Conservation (phyloP, 2,888 invertebrate genomes). For the Spodoptera picta region DNA sequence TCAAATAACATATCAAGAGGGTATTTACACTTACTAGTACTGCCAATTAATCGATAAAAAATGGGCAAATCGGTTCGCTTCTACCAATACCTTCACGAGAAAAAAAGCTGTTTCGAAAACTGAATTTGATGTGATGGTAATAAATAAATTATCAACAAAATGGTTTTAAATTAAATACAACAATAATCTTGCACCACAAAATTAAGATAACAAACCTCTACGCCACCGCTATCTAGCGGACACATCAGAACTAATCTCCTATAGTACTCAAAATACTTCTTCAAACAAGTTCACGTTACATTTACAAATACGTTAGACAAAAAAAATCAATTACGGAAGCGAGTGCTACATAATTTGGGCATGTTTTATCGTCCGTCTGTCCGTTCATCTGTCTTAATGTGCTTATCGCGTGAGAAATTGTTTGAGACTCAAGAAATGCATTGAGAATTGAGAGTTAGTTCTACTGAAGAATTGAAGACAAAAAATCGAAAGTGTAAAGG, state of each 20-base stretch:
- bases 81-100: too few species aligned
- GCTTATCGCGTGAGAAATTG: slow-evolving; percentile 69
- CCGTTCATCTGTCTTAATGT: slow-evolving; percentile 70
- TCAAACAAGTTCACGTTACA: slow-evolving; percentile 31
- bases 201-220: slow-evolving; percentile 16
- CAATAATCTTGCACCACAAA: not conserved
- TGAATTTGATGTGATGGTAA: too few species aligned
- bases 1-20: too few species aligned
- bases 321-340: slow-evolving; percentile 70
- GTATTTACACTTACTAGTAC: too few species aligned
- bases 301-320: slow-evolving; percentile 43
- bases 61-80: too few species aligned
- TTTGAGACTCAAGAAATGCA: slow-evolving; percentile 47
- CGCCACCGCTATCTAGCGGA: slow-evolving; percentile 44
- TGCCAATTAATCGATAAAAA: too few species aligned
- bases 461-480: slow-evolving; percentile 4
- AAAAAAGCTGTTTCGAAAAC: too few species aligned
- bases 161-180: too few species aligned
- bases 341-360: slow-evolving; percentile 62
- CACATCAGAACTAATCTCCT: slow-evolving; percentile 8
- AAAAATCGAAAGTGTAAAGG: slow-evolving; percentile 24
- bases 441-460: not conserved
- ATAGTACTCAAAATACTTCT: slow-evolving; percentile 12
- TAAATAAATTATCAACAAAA: too few species aligned
- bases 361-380: slow-evolving; percentile 57